These are phyloP conservation scores for Patella caerulea DNA, from an alignment of 2,888 invertebrate species.

Conservation along the genomic window DNA sequence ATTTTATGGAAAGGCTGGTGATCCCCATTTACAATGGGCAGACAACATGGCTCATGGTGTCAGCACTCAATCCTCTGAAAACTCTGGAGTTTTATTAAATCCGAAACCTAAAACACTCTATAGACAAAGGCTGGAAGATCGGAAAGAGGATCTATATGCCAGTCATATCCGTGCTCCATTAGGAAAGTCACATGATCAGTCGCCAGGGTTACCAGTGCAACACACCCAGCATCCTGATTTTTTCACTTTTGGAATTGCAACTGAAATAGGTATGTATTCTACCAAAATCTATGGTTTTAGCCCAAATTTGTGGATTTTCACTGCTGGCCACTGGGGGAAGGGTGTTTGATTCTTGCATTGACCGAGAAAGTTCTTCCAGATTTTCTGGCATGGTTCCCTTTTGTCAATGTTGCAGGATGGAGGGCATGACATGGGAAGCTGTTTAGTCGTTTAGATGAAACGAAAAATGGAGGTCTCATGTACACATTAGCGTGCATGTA, in stretches of 20 bases:
- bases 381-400: no score
- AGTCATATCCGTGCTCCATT: slow-evolving; percentile 62
- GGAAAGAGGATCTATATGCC: slow-evolving; percentile 62
- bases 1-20: slow-evolving; percentile 68
- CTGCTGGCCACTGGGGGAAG: no score
- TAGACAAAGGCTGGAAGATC: slow-evolving; percentile 59
- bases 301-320: no score
- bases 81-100: slow-evolving; percentile 63
- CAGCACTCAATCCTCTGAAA: slow-evolving; percentile 54
- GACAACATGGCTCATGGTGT: slow-evolving; percentile 68
- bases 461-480: no score
- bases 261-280: slow-evolving; percentile 56
- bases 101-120: slow-evolving; percentile 66
- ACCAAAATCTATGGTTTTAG: no score
- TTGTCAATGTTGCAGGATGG: no score
- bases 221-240: slow-evolving; percentile 49
- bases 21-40: slow-evolving; percentile 68
- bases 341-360: no score
- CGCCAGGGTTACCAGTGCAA: slow-evolving; percentile 50
- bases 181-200: slow-evolving; percentile 64
- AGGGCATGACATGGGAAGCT: no score
- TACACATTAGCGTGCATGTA: no score
- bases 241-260: slow-evolving; percentile 66
- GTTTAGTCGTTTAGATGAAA: no score
- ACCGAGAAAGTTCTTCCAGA: no score